Base-by-base conservation (phyloP, 1,140 invertebrate genomes). In the Hyles euphorbiae region DNA sequence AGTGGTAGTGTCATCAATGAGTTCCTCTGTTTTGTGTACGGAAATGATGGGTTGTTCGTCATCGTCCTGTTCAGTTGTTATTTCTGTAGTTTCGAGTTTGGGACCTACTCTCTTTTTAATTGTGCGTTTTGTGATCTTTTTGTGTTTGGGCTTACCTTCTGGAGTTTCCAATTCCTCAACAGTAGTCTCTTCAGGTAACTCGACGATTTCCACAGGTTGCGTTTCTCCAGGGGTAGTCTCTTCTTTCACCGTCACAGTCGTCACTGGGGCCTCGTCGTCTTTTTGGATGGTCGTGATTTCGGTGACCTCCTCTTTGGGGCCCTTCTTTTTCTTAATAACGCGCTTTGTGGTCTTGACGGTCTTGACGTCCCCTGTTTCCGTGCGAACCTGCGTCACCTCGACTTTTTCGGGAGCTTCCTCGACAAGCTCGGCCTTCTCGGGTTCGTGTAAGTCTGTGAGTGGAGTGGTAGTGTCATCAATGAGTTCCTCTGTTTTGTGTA, bases 141-240 rank as follows among this genome's bases (percentile, higher is more conserved):
- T 77, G 53, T 74, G 58, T 10, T 72, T 66, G 3, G 73, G 67
- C 64, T 81, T 63, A 34, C 83, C 74, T 56, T 76, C 70, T 34
- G 81, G 62, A 4, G 72, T 68, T 36, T 63, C 55, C 9, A 43
- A 34, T 9, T 32, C 53, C 12, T 55, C 53, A n/a, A 56, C 53
- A 8, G 72, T 59, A 57, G 77, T 72, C 46, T 83, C 68, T 22
- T 87, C 74, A 7, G 78, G 60, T 22, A 76, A 79, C 74, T 91
- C 87, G 61, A 51, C 8, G 1, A 61, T 51, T 56, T 70, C 70
- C 6, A 48, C n/a, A 5, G 50, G 44, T 34, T 57, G 34, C 5
- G 46, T 47, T 47, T 47, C 46, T 47, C 3, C 46, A 5, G 46
- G 46, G 5, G 46, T 10, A n/a, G 10, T 8, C 3, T 47, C 46